A percentile compares a stretch with the other conserved stretches of the same genome.
phyloP scores from a whole-genome alignment of 1,140 invertebrate genomes.

The Berghia stephanieae region DNA sequence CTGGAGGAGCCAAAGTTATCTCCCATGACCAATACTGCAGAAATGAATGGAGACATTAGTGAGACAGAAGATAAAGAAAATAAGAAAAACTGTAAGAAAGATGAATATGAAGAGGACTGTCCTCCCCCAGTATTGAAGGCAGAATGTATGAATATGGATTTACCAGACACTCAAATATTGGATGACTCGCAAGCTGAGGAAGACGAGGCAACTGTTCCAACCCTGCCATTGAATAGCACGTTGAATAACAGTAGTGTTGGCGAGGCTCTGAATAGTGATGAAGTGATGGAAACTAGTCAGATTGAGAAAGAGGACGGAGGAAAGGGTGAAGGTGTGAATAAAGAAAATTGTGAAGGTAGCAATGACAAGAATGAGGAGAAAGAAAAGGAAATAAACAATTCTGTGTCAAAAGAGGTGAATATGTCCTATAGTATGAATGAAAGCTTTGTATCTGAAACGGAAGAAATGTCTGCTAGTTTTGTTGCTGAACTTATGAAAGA shows the following conservation, averaged over 20 bases:
- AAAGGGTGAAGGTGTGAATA: conserved; percentile 16
- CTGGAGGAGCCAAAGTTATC: conserved; percentile 24
- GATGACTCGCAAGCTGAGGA: too few relatives aligned
- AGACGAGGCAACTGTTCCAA: background rate
- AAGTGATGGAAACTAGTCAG: conserved; percentile 6
- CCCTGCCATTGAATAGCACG: conserved; percentile 21
- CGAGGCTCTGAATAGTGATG: conserved; percentile 10
- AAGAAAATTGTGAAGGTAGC: background rate
- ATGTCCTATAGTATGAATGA: conserved; percentile 21
- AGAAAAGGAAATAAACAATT: conserved; percentile 27
- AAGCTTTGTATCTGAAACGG: conserved; percentile 26
- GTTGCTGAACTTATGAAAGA: conserved; percentile 31
- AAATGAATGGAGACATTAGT: background rate
- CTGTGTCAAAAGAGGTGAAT: background rate
- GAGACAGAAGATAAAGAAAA: background rate
- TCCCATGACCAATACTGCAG: conserved; percentile 20
- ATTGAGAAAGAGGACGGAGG: conserved; percentile 17
- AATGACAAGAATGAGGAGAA: conserved; percentile 42
- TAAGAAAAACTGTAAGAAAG: background rate
- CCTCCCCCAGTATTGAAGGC: conserved; percentile 29
- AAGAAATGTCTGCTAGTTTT: conserved; percentile 29
- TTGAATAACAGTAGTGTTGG: background rate
- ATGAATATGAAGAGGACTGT: conserved; percentile 7
- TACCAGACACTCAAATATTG: too few relatives aligned
- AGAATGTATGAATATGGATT: conserved; percentile 24